Evolutionary conservation across 1,140 invertebrate genomes (phyloP).

Genomic region (Polypedilum vanderplanki): DNA sequence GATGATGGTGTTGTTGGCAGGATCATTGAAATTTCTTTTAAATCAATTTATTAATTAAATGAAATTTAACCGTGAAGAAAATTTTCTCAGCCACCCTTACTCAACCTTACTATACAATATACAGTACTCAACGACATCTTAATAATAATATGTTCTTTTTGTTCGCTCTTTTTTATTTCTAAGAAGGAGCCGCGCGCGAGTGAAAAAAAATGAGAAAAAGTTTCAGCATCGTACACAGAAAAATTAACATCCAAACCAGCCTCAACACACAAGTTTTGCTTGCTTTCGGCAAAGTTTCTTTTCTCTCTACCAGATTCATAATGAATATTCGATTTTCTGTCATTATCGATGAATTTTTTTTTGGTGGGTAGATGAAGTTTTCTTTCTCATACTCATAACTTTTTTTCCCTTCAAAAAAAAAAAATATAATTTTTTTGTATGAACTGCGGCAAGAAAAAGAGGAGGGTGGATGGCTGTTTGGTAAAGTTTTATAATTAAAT

Average conservation of each 20-base stretch:
- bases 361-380: too few relatives aligned
- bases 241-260: background rate
- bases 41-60: constrained; percentile 27
- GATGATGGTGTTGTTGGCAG: background rate
- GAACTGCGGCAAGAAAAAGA: background rate
- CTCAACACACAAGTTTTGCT: background rate
- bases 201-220: background rate
- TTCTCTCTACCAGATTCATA: constrained; percentile 20
- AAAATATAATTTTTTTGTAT: too few relatives aligned
- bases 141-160: background rate
- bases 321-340: constrained; percentile 29
- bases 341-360: constrained; percentile 29
- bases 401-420: too few relatives aligned
- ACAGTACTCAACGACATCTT: background rate
- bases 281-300: background rate
- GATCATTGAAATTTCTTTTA: background rate
- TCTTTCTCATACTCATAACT: too few relatives aligned
- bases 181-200: background rate
- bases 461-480: background rate
- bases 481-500: constrained; percentile 28
- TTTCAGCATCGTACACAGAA: background rate
- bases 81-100: background rate
- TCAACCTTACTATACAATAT: background rate
- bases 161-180: background rate
- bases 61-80: constrained; percentile 17